Base-by-base conservation (phyloP, 2,888 invertebrate genomes). In the Cataglyphis livida region DNA sequence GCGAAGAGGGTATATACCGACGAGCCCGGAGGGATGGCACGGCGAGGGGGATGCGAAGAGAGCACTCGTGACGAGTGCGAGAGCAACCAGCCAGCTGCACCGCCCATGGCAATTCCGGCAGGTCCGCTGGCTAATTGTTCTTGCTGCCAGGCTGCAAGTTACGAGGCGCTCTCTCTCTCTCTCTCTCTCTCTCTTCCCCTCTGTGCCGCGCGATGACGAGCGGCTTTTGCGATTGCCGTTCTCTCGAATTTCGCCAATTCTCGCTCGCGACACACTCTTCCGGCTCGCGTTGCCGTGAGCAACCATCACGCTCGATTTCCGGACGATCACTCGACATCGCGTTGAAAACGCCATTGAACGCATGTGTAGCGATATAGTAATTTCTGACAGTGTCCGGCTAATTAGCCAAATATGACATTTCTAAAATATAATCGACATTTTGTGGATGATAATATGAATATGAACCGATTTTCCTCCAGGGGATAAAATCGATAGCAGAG, bases 81-180 rank as follows among this genome's bases (percentile, higher is more conserved):
- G 65, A 64, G 83, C 73, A 70, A 48, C 65, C 62, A 78, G 89
- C 76, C 88, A 85, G 90, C 86, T 89, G 90, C 84, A 86, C 88
- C 84, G 73, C 81, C 84, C 86, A 82, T 84, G 84, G 81, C 89
- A 89, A 88, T 87, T 88, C 83, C 88, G 76, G 85, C 71, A 70
- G 62, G 65, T 79, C 70, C 82, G 83, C 84, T 25, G 78, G 84
- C 89, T 89, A 89, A 89, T 89, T 89, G 90, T 89, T 85, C 84
- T 84, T 82, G 83, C 78, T 70, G 44, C 70, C 57, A 41, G 51
- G 51, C 71, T 71, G 76, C 82, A 68, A 87, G 84, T 79, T 84
- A 68, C 89, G 83, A 75, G 70, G 64, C 79, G 4, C 9, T 35
- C 44, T 44, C 54, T 21, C 25, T 21, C 61, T 61, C 44, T 15